Base-by-base conservation (phyloP, 2,888 invertebrate genomes). In the Pachliopta kotzebuea region DNA sequence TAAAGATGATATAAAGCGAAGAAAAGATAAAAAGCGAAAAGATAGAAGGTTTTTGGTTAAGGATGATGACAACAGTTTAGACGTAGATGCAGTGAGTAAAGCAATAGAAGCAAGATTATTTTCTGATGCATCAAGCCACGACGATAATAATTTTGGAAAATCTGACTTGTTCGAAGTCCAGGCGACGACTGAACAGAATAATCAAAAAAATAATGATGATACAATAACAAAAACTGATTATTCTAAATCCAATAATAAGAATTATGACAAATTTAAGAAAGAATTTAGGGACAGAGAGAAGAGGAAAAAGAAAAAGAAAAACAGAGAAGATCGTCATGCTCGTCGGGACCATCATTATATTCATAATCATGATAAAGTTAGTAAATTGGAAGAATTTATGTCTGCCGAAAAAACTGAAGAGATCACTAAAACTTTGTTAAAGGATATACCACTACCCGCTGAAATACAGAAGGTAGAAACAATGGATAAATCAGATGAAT, bases 241-340 rank as follows among this genome's bases (percentile, higher is more conserved):
- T 52, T 29, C 68, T 20, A 59, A 70, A 50, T 60, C 67, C 23
- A 67, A 68, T 50, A 71, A 73, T 53, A 74, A 76, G 53, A 70
- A 70, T 21, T 68, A 65, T 78, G 83, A 74, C 76, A 92, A 75
- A 92, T 88, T 72, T 78, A 92, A 74, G 90, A 93, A 83, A 70
- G 94, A 95, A 70, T 90, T 90, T 60, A 95, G 95, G 77, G 96
- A 96, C 72, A 96, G 95, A 84, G 96, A 96, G 84, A 97, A 97
- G 86, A 97, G 96, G 80, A 94, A 96, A 74, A 97, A 96, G 81
- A 94, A 96, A 74, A 97, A 96, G 81, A 96, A 95, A 77, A 96
- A 94, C 62, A 96, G 95, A 79, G 96, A 96, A 74, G 96, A 96
- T 68, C 93, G 94, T 69, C 94, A 94, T 70, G 94, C 93, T 75